Percentiles rank a stretch among this genome's conserved stretches.
These are phyloP conservation scores for Galerucella calmariensis DNA, from an alignment of 2,888 invertebrate genomes.

Conservation along the genomic window DNA sequence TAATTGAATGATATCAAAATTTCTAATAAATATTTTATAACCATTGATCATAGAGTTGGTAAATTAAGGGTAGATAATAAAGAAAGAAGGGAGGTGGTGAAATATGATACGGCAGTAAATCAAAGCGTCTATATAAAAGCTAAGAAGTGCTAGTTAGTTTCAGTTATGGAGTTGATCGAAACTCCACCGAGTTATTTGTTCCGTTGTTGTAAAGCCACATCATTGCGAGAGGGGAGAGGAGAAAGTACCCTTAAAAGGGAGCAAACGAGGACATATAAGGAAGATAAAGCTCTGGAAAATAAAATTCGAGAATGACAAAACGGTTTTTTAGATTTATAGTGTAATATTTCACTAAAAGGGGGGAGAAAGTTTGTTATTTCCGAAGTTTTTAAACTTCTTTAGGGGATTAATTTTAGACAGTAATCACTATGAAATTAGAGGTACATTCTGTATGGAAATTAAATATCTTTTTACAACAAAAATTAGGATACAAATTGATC, in stretches of 20 bases:
- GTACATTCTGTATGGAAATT: no score
- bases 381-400: constrained; percentile 1
- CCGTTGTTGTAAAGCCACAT: constrained; percentile 46
- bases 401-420: background rate
- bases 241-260: constrained; percentile 50
- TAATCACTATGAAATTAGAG: background rate
- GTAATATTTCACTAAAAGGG: constrained; percentile 38
- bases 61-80: constrained; percentile 4
- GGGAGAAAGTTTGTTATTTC: constrained; percentile 20
- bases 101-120: constrained; percentile 42
- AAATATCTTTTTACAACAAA: no score
- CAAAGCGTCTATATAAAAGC: constrained; percentile 54
- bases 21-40: constrained; percentile 10
- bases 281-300: constrained; percentile 63
- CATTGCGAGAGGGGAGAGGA: constrained; percentile 42
- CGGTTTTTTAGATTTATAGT: constrained; percentile 57
- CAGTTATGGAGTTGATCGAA: constrained; percentile 51
- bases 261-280: constrained; percentile 61
- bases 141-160: constrained; percentile 56
- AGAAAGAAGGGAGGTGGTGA: constrained; percentile 18
- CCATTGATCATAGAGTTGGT: background rate
- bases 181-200: constrained; percentile 49
- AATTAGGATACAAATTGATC: no score
- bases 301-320: constrained; percentile 63
- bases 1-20: background rate